Percentiles rank a stretch among this genome's conserved stretches.
phyloP scores from a whole-genome alignment of 2,888 invertebrate genomes.

The Cenopis cana region DNA sequence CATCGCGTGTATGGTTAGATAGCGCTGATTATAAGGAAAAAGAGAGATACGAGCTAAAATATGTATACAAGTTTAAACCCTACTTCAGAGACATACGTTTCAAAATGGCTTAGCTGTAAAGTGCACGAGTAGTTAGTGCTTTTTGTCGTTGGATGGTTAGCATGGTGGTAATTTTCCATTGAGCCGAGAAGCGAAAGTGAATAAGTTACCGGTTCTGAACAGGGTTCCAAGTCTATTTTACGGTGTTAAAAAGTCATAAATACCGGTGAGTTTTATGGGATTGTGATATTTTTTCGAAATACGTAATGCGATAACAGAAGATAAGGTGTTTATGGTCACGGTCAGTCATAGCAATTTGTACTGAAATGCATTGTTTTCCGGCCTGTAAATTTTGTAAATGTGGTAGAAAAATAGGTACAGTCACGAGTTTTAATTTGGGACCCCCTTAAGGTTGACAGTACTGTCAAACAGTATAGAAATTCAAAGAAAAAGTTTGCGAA shows the following conservation, averaged over 20 bases:
- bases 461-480: too few species aligned
- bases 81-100: neutral
- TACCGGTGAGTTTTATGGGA: neutral
- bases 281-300: neutral
- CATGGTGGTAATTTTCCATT: slow-evolving; percentile 30
- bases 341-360: neutral
- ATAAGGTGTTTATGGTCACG: neutral
- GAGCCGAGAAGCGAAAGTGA: slow-evolving; percentile 31
- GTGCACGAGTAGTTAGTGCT: slow-evolving; percentile 6
- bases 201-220: slow-evolving; percentile 17
- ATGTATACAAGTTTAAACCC: neutral
- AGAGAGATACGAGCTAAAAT: neutral
- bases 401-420: too few species aligned
- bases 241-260: neutral
- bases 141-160: slow-evolving; percentile 1
- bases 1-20: neutral
- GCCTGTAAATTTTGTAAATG: too few species aligned
- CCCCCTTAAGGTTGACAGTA: too few species aligned
- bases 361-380: neutral
- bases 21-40: slow-evolving; percentile 5
- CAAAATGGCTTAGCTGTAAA: neutral
- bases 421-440: too few species aligned
- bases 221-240: slow-evolving; percentile 8
- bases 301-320: neutral
- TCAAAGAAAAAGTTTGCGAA: too few species aligned